Evolutionary conservation across 2,797 vertebrate genomes (phyloP).

Genomic region (Liasis olivaceus): DNA sequence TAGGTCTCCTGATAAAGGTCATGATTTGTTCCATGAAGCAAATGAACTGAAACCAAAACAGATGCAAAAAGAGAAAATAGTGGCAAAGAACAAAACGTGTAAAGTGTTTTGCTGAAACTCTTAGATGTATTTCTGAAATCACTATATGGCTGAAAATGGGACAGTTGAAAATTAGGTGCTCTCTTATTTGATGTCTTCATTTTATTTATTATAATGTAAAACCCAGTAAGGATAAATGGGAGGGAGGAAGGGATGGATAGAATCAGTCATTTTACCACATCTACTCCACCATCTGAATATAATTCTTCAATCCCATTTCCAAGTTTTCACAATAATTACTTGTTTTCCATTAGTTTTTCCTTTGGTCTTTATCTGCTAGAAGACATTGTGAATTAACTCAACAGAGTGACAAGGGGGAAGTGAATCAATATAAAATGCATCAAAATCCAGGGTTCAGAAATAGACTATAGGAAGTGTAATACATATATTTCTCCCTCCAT

Average conservation of each 20-base stretch:
- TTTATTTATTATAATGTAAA: neutral
- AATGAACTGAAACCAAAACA: too few relatives aligned
- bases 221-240: neutral
- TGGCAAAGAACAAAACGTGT: neutral
- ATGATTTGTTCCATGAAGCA: too few relatives aligned
- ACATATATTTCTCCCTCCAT: neutral
- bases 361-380: neutral
- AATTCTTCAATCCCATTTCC: neutral
- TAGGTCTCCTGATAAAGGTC: too few relatives aligned
- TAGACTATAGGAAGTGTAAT: neutral
- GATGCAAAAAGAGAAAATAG: too few relatives aligned
- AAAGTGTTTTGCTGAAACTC: neutral
- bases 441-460: neutral
- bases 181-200: neutral
- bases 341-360: neutral
- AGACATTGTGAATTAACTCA: neutral
- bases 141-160: neutral
- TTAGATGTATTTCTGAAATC: neutral
- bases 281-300: neutral
- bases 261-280: neutral
- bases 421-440: neutral
- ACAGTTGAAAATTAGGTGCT: neutral
- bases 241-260: too few relatives aligned
- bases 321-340: neutral
- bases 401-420: neutral